Evolutionary conservation across 2,888 invertebrate species (phyloP).

Genomic region (Pelosia muscerda): DNA sequence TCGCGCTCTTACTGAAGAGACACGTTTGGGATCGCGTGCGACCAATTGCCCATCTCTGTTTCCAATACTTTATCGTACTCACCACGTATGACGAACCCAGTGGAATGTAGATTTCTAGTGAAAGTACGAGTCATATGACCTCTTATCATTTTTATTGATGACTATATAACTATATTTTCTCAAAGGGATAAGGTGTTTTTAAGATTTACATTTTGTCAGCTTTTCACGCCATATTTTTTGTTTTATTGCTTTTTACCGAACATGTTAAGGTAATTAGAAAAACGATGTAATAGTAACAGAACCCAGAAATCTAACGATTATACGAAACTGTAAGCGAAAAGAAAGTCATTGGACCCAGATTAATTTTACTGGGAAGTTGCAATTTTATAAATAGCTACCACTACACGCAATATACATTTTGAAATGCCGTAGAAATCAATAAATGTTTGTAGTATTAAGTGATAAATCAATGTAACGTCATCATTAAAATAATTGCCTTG

Average conservation of each 20-base stretch:
- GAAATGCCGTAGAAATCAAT: slow-evolving; percentile 9
- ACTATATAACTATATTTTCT: not conserved
- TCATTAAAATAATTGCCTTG: slow-evolving; percentile 25
- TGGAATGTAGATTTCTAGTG: slow-evolving; percentile 35
- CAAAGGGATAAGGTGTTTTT: not conserved
- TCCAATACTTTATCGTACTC: slow-evolving; percentile 46
- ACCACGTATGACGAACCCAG: slow-evolving; percentile 26
- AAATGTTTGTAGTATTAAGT: slow-evolving; percentile 15
- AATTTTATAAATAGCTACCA: not conserved
- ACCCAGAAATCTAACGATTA: not conserved
- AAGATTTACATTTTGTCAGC: not conserved
- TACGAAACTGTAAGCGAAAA: not conserved
- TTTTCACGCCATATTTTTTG: not conserved
- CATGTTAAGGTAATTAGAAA: not conserved
- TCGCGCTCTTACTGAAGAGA: slow-evolving; percentile 65
- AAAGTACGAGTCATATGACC: slow-evolving; percentile 30
- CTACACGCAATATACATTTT: slow-evolving; percentile 2
- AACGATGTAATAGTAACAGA: not conserved
- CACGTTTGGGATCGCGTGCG: slow-evolving; percentile 72
- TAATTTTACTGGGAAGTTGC: not conserved
- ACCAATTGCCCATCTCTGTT: slow-evolving; percentile 54
- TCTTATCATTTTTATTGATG: slow-evolving; percentile 27
- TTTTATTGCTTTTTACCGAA: not conserved
- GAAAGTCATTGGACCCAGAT: not conserved
- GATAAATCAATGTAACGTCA: slow-evolving; percentile 20